These are phyloP conservation scores for Stenchaetothrips biformis DNA, from an alignment of 2,888 invertebrate genomes.

Conservation along the genomic window DNA sequence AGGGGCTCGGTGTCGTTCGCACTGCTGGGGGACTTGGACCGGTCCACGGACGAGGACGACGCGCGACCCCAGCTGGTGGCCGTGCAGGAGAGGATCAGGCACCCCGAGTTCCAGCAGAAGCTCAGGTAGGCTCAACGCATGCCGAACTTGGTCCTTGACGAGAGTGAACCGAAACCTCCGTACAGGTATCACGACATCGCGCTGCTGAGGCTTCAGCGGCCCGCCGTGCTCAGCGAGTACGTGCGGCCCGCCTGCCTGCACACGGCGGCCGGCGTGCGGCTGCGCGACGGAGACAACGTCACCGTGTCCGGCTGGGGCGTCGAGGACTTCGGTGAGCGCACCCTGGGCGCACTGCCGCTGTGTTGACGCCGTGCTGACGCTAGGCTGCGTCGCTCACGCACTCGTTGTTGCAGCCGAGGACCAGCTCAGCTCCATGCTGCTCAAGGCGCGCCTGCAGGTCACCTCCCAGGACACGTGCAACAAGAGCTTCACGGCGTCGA, in stretches of 20 bases:
- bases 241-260: constrained; percentile 10
- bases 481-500: background rate
- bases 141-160: no score
- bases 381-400: background rate
- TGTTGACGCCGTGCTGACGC: background rate
- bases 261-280: background rate
- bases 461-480: background rate
- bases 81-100: background rate
- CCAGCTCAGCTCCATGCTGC: background rate
- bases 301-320: constrained; percentile 12
- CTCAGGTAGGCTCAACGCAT: background rate
- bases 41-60: background rate
- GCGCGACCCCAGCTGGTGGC: background rate
- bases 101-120: background rate
- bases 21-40: background rate
- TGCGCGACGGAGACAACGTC: background rate
- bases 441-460: background rate
- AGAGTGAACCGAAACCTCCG: no score
- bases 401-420: background rate
- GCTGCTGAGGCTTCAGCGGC: background rate
- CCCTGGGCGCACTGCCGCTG: background rate
- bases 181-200: background rate
- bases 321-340: background rate
- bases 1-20: background rate
- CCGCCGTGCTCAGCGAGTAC: constrained; percentile 3